phyloP scores from a whole-genome alignment of 2,113 vertebrate species.

The Bagarius yarrelli region DNA sequence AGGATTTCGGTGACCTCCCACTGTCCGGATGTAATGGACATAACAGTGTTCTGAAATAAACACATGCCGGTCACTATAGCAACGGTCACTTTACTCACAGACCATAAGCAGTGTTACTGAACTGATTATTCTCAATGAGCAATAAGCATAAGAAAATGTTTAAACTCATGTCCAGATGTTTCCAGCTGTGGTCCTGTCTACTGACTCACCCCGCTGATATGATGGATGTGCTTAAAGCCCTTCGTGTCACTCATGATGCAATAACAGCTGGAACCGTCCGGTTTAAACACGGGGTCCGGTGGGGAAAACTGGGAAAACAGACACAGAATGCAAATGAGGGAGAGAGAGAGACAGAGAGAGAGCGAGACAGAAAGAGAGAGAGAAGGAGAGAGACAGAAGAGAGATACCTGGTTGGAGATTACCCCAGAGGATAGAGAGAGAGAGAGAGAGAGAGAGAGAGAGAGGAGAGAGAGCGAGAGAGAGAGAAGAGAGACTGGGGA shows the following conservation, averaged over 20 bases:
- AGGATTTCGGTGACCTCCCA: slow-evolving; percentile 92
- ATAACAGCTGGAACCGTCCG: slow-evolving; percentile 81
- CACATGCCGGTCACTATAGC: background rate
- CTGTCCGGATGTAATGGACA: slow-evolving; percentile 78
- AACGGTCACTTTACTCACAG: background rate
- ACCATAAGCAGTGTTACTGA: background rate
- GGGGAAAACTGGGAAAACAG: slow-evolving; percentile 81
- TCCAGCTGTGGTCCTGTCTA: background rate
- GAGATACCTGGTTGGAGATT: too few species aligned
- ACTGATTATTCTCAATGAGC: background rate
- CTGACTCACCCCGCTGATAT: slow-evolving; percentile 62
- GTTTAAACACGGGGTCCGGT: slow-evolving; percentile 79
- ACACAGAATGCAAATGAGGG: background rate
- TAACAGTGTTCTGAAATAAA: slow-evolving; percentile 22
- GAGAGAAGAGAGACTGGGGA: background rate
- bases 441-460: background rate
- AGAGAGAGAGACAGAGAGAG: background rate
- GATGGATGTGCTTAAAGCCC: slow-evolving; percentile 91
- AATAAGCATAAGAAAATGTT: background rate
- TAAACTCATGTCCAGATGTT: background rate
- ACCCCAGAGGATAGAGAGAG: background rate
- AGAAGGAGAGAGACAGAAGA: background rate
- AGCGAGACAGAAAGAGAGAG: background rate
- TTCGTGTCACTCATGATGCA: slow-evolving; percentile 81
- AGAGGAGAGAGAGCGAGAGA: background rate